Base-by-base conservation (phyloP, 2,797 vertebrate genomes). In the Distichodus sexfasciatus region DNA sequence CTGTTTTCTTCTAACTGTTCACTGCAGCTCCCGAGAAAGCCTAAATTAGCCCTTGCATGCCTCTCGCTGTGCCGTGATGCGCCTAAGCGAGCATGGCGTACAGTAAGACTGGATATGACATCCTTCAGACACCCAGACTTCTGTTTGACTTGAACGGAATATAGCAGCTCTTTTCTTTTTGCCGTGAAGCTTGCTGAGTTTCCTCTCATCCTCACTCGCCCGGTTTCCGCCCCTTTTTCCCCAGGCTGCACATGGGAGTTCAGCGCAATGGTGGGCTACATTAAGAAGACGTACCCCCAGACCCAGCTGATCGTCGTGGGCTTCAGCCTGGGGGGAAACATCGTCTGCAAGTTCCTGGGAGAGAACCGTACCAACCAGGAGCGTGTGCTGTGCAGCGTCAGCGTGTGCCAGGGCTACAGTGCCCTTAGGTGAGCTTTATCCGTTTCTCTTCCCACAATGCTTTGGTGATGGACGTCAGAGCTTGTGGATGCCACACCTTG, bases 191-290 rank as follows among this genome's bases (percentile, higher is more conserved):
- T 9, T 9, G n/a, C n/a, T n/a, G n/a, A n/a, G n/a, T n/a, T n/a
- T n/a, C n/a, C n/a, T n/a, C n/a, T n/a, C n/a, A n/a, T n/a, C n/a
- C n/a, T n/a, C n/a, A n/a, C n/a, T n/a, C n/a, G n/a, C n/a, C n/a
- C n/a, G n/a, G n/a, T n/a, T n/a, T n/a, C n/a, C n/a, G 54, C 35
- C 17, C 40, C 6, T 65, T 19, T 48, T 7, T 40, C 73, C 62
- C 0, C 71, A 99, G 97, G 97, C 55, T 99, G 96, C 78, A 99
- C 96, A 0, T 99, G 97, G 97, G 97, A 99, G 78, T 99, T 96
- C 66, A 88, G 93, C 7, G 90, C 96, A 66, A 99, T 99, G 97
- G 97, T 98, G 5, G 93, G 89, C 79, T 94, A 95, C 88, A 97
- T 99, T 69, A 97, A 93, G 88, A 94, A 93, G 83, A 81, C 87